A percentile compares a stretch with the other conserved stretches of the same genome.
phyloP scores from a whole-genome alignment of 2,797 vertebrate species.

The Arrhamphus sclerolepis region DNA sequence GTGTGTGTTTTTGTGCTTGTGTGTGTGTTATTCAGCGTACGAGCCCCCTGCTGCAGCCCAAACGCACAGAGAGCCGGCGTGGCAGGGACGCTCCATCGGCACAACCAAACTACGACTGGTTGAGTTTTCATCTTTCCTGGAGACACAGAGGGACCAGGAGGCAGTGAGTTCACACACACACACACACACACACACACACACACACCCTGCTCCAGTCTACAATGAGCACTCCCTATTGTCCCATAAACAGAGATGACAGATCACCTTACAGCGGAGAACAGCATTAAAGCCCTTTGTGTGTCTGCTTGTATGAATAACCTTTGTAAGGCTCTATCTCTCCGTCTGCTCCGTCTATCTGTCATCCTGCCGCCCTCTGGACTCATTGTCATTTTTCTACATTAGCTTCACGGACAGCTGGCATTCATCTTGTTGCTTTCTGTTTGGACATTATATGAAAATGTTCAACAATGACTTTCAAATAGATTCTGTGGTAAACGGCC shows the following conservation, averaged over 20 bases:
- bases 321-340: conserved; percentile 59
- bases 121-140: conserved; percentile 96
- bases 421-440: conserved; percentile 65
- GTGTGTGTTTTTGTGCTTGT: conserved; percentile 28
- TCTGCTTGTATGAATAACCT: conserved; percentile 64
- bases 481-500: conserved; percentile 8
- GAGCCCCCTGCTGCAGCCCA: conserved; percentile 88
- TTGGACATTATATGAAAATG: conserved; percentile 40
- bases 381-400: conserved; percentile 56
- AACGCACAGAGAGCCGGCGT: conserved; percentile 89
- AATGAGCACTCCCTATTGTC: conserved; percentile 58
- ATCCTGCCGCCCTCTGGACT: conserved; percentile 47
- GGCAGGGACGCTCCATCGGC: conserved; percentile 97
- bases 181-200: conserved; percentile 9
- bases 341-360: conserved; percentile 58
- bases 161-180: conserved; percentile 81
- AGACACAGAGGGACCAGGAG: conserved; percentile 95
- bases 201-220: conserved; percentile 23
- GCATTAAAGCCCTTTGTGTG: conserved; percentile 53
- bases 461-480: conserved; percentile 35
- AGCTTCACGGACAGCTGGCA: conserved; percentile 57
- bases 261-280: conserved; percentile 56
- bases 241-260: conserved; percentile 69
- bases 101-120: conserved; percentile 96
- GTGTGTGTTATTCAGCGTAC: conserved; percentile 80